Base-by-base conservation (phyloP, 2,113 vertebrate genomes). In the Scomber scombrus region DNA sequence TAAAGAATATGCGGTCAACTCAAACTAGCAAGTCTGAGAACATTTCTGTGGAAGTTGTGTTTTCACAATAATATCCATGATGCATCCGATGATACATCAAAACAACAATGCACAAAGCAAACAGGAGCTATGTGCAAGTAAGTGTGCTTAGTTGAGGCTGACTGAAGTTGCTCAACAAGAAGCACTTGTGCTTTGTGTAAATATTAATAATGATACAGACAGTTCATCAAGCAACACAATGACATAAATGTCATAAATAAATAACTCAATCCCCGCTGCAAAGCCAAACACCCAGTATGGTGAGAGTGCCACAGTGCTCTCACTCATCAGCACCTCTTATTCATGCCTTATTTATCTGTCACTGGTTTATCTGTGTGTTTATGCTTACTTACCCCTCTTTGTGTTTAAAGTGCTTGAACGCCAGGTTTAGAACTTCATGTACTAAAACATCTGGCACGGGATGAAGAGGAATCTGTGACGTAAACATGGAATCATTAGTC, bases 371-470 rank as follows among this genome's bases (percentile, higher is more conserved):
- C 51, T 49, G 65, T 26, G 64, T 19, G 12, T 51, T 56, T 60
- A 15, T 63, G 61, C 50, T 63, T 18, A 94, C 96, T 98, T 94
- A 99, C 98, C 98, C 98, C 96, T 99, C 98, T 95, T 97, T 99
- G 91, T 99, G 97, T 97, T 99, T 99, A 99, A 99, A 99, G 98
- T 99, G 98, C 97, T 99, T 99, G 93, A 99, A 99, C 93, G 98
- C 98, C 96, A 99, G 96, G 94, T 97, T 99, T 88, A 99, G 96
- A 94, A 99, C 98, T 97, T 99, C 98, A 76, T 99, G 98, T 95
- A 99, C 97, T 95, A 99, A 97, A 94, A 96, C 96, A 94, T 99
- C 98, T 93, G 98, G 98, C 94, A 99, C 98, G 90, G 98, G 98
- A 95, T 99, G 98, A 95, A 99, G 96, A 94, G 98, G 98, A 95